Evolutionary conservation across 2,113 vertebrate species (phyloP).

Genomic region (Naja naja): DNA sequence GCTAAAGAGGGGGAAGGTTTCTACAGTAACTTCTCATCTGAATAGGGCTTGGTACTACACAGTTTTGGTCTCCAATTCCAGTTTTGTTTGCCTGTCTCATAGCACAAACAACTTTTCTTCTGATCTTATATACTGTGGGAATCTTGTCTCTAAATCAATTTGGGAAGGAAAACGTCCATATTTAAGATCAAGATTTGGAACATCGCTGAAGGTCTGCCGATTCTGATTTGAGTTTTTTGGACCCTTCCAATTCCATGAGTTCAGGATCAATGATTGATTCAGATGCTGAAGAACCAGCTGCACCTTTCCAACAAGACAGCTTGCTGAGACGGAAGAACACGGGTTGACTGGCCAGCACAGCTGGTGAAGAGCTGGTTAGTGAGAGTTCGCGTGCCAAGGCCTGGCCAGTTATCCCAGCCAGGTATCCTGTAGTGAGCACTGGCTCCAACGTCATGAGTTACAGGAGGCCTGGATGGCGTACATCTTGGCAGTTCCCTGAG

Average conservation of each 20-base stretch:
- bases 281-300: not conserved
- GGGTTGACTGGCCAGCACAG: not conserved
- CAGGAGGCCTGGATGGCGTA: not conserved
- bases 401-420: not conserved
- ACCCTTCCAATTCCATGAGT: not conserved
- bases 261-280: not conserved
- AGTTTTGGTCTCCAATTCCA: not conserved
- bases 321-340: not conserved
- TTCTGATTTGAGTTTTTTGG: not conserved
- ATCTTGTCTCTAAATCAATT: not conserved
- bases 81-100: not conserved
- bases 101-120: not conserved
- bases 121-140: no score
- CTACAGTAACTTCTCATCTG: not conserved
- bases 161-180: not conserved
- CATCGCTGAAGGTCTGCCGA: no score
- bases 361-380: not conserved
- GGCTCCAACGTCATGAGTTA: not conserved
- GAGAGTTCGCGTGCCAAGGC: not conserved
- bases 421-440: not conserved
- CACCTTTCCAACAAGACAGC: not conserved
- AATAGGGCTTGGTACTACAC: not conserved
- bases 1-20: not conserved
- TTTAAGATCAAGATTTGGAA: not conserved
- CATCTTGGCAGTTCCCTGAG: conserved; percentile 24